Conservation (phyloP, 2,797 vertebrate species). For the Artibeus jamaicensis region DNA sequence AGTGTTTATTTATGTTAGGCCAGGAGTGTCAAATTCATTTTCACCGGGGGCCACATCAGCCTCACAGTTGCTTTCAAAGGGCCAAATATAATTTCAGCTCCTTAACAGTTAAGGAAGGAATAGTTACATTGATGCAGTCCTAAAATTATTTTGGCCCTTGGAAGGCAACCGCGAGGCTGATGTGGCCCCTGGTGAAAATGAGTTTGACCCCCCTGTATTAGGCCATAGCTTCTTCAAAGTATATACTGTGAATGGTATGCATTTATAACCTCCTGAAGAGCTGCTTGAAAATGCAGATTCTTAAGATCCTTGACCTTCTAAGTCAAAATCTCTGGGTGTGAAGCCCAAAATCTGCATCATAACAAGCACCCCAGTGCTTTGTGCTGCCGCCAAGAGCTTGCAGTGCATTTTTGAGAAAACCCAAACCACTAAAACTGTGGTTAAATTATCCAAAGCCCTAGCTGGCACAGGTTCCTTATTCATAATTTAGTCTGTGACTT, state of each 20-base stretch:
- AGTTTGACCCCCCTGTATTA: background rate
- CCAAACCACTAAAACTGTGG: conserved; percentile 11
- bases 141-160: too few species aligned
- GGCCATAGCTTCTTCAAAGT: background rate
- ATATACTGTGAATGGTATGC: background rate
- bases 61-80: too few species aligned
- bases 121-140: too few species aligned
- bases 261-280: background rate
- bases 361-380: background rate
- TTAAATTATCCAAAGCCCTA: background rate
- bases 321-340: background rate
- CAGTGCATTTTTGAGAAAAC: conserved; percentile 36
- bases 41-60: too few species aligned
- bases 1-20: background rate
- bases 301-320: background rate
- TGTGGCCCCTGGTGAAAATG: too few species aligned
- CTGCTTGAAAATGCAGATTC: background rate
- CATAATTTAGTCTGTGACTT: conserved; percentile 51
- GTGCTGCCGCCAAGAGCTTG: background rate
- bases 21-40: too few species aligned
- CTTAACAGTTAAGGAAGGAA: too few species aligned
- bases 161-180: too few species aligned
- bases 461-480: background rate
- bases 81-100: too few species aligned
- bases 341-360: background rate